Base-by-base conservation (phyloP, 2,797 vertebrate species). In the Esox masquinongy region DNA sequence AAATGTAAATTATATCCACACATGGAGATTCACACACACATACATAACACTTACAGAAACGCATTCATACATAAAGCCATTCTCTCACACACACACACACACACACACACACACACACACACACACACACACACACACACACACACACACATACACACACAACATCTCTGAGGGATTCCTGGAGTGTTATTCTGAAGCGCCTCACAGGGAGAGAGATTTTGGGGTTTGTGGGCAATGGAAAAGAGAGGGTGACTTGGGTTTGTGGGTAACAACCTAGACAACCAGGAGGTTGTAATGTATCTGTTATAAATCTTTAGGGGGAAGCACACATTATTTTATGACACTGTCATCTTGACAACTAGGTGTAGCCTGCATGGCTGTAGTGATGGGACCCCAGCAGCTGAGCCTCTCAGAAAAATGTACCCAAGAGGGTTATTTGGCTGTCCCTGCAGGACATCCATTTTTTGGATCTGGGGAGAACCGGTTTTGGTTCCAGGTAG, bases 401-500 rank as follows among this genome's bases (percentile, higher is more conserved):
- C 26, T 67, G 64, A 4, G 2, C 61, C 24, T 24, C 24, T 31
- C 31, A 47, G 3, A 14, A 47, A 47, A 47, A 12, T 47, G 1
- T 14, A 47, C 43, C 43, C 43, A 47, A 47, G 12, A 14, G 9
- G 43, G 43, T 47, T 47, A 47, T 14, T 47, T 47, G 36, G 36
- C 36, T 3, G 36, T 39, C 36, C 36, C 36, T 3, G 4, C 36
- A 39, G 36, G 36, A 39, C 36, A 39, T 53, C 8, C 24, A 11
- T 43, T 12, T 72, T 50, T 69, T 29, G 17, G 22, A 3, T 51
- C 17, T 29, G 24, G 34, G 51, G 43, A 5, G 67, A 9, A 15
- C 49, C 70, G 39, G 70, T 84, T 81, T 70, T 81, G 36, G 43
- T 47, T 47, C 43, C 43, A 47, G 43, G 9, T 47, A 47, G 43